Evolutionary conservation across 2,797 vertebrate species (phyloP).

Genomic region (Hirundo rustica): DNA sequence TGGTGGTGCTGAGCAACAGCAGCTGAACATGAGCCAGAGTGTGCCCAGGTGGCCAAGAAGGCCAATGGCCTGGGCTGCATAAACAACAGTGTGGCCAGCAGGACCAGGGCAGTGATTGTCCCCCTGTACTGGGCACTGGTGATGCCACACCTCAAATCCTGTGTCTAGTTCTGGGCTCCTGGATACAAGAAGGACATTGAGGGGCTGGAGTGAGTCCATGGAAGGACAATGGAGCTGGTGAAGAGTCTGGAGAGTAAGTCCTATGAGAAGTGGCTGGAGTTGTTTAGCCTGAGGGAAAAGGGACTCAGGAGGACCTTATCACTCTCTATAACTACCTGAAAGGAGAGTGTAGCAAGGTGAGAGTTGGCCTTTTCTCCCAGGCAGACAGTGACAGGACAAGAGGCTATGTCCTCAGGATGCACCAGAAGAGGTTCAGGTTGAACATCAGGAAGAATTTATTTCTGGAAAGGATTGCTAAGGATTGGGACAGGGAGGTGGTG

Average conservation of each 20-base stretch:
- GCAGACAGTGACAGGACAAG: neutral
- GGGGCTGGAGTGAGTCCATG: accelerated
- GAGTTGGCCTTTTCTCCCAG: neutral
- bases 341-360: neutral
- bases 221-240: neutral
- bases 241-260: neutral
- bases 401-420: neutral
- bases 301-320: neutral
- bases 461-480: neutral
- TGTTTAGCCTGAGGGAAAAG: neutral
- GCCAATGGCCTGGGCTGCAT: accelerated
- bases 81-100: neutral
- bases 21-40: accelerated
- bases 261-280: neutral
- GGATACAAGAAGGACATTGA: accelerated
- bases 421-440: neutral
- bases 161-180: neutral
- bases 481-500: neutral
- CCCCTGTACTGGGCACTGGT: accelerated
- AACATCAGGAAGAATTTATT: neutral
- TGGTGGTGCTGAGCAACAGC: neutral
- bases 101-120: accelerated
- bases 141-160: accelerated
- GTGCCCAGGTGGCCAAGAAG: neutral
- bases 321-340: neutral